Evolutionary conservation across 2,888 invertebrate genomes (phyloP), one percentile per base, ranked within the genome.

Genomic region (Acanthosepion lycidas): DNA sequence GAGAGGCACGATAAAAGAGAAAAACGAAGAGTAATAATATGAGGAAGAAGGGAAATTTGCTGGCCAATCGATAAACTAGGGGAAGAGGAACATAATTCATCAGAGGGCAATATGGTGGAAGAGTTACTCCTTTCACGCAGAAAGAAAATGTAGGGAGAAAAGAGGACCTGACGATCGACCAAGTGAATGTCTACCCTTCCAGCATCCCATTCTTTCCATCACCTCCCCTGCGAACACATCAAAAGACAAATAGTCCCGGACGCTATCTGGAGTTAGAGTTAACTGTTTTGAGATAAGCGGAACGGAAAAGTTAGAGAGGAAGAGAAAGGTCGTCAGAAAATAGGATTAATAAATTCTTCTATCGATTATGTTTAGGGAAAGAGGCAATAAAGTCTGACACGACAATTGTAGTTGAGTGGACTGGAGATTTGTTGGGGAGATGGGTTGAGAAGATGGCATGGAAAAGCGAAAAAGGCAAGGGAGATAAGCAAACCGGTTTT

Each of bases 271-370:
- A 78, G 78, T 78, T 78, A 78, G n/a, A 78, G 78, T 78, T 78
- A 78, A 78, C 78, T 78, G 78, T 78, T 78, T 78, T 78, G n/a
- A 78, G 78, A 78, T 78, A 92, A 53, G 33, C 51, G 92, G 92
- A 48, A n/a, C 28, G 8, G 42, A 20, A 42, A 53, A 48, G 48
- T 51, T 28, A 48, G 92, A 92, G 92, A 92, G 23, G 23, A 33
- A 92, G n/a, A 78, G 78, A 78, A 15, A 78, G 78, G n/a, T 78
- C 78, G n/a, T 33, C 78, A 78, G 78, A 78, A 33, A 78, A 78
- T 78, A 12, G 12, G 78, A 78, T 78, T 78, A 78, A 78, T 78
- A 78, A 78, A 78, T 78, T 78, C 78, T n/a, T 78, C n/a, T 78
- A 78, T 78, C 78, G 78, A 78, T 78, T 78, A 78, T 78, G 78